A percentile compares a stretch with the other conserved stretches of the same genome.
phyloP scores from a whole-genome alignment of 1,140 invertebrate species.

The Adoxophyes honmai region DNA sequence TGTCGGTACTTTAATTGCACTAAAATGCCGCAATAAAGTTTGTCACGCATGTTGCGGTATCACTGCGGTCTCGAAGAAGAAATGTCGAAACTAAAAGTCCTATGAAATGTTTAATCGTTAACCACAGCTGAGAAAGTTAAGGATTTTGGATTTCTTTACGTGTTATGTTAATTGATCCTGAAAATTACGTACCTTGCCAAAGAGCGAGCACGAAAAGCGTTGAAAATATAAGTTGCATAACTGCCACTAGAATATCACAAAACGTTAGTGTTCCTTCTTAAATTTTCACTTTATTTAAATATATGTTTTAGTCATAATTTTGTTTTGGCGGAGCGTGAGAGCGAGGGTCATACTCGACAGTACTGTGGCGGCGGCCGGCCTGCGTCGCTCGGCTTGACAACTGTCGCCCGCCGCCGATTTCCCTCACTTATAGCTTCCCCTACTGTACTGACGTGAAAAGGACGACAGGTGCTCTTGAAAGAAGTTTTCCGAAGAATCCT shows the following conservation, averaged over 20 bases:
- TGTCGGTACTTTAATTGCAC: too few relatives aligned
- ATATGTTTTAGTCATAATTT: conserved; percentile 7
- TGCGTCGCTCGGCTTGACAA: conserved; percentile 30
- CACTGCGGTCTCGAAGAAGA: too few relatives aligned
- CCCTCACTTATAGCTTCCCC: conserved; percentile 48
- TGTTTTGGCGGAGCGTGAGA: neutral
- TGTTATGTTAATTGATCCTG: neutral
- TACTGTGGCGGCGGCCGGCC: conserved; percentile 19
- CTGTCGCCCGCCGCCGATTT: conserved; percentile 36
- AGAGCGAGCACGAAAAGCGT: conserved; percentile 21
- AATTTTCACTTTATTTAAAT: conserved; percentile 3
- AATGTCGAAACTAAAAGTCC: too few relatives aligned
- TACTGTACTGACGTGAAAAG: conserved; percentile 24
- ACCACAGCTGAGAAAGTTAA: too few relatives aligned
- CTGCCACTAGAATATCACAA: neutral
- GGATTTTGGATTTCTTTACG: neutral
- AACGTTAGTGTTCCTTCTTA: neutral
- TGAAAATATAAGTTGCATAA: conserved; percentile 18
- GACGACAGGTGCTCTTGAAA: conserved; percentile 45
- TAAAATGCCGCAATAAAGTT: too few relatives aligned
- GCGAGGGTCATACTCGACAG: too few relatives aligned
- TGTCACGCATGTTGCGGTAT: too few relatives aligned
- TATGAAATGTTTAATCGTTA: too few relatives aligned
- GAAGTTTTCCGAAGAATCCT: conserved; percentile 38
- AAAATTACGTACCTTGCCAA: conserved; percentile 22